Evolutionary conservation across 2,888 invertebrate species (phyloP), one percentile per base, ranked within the genome.

Genomic region (Pemphredon lugubris): DNA sequence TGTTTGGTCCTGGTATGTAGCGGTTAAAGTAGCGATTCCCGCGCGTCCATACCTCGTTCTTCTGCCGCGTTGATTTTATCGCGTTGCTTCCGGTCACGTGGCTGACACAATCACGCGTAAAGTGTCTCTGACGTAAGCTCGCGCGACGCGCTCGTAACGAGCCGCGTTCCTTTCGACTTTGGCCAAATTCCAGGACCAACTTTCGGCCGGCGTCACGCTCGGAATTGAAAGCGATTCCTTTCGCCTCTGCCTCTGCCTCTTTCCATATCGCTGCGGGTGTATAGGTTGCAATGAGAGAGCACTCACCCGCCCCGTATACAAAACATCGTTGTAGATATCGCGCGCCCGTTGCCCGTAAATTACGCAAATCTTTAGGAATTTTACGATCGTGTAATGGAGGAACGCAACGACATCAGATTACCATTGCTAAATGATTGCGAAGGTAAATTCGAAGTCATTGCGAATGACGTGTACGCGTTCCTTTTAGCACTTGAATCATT

Each of bases 181-280:
- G 87, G 86, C 85, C 83, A 85, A 86, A 86, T 86, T 85, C 86
- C 87, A 86, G 77, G 60, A 53, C 63, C 73, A 72, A 86, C 87
- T 87, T 87, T 86, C 87, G 78, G 74, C 39, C 58, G 57, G 44
- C 57, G 60, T 65, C 80, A 68, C 75, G 73, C 59, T 58, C 70
- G 69, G 85, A 84, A 86, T 87, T 61, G 63, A 71, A 86, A 86
- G 45, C 59, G 61, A 20, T 16, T 39, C 32, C 11, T 39, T 20
- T 42, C 51, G 20, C 51, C 4, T 39, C 39, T 37, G 18, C 16
- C 14, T n/a, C n/a, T 13, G 20, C 34, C 20, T 59, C 39, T 47
- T 26, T 23, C 42, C 23, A 53, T 57, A 21, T 48, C 9, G 40
- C 4, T 26, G 45, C 44, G 26, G n/a, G n/a, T n/a, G n/a, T n/a